A percentile compares a stretch with the other conserved stretches of the same genome.
These are phyloP conservation scores for Machimus atricapillus DNA, from an alignment of 2,888 invertebrate genomes.

Conservation along the genomic window DNA sequence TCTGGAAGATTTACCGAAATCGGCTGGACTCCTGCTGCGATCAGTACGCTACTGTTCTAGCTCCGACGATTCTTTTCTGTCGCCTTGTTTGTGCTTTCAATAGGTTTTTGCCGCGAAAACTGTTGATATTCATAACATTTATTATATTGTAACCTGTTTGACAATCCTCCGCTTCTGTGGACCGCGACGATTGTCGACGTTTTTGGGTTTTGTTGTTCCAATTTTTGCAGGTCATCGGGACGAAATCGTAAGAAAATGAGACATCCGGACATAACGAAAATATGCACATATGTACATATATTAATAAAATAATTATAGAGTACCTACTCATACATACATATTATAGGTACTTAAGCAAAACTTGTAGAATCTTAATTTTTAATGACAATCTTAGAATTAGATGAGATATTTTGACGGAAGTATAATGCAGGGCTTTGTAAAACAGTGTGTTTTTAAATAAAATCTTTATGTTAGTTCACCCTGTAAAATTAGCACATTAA, in stretches of 20 bases:
- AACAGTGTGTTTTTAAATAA: no score
- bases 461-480: no score
- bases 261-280: not conserved
- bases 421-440: no score
- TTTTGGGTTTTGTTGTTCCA: not conserved
- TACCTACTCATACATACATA: no score
- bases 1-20: conserved; percentile 46
- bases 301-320: no score
- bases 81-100: conserved; percentile 32
- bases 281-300: no score
- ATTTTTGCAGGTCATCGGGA: not conserved
- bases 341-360: no score
- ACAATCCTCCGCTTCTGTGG: conserved; percentile 43
- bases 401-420: no score
- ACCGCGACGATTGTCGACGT: not conserved
- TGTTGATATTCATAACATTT: conserved; percentile 45
- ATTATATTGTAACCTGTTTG: conserved; percentile 46
- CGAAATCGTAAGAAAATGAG: not conserved
- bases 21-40: conserved; percentile 43
- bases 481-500: no score
- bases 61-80: conserved; percentile 33
- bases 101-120: conserved; percentile 26
- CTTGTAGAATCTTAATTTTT: no score
- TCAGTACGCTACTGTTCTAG: conserved; percentile 44
- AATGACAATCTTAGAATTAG: no score